Conservation (phyloP, 2,797 vertebrate species). For the Decapterus maruadsi region DNA sequence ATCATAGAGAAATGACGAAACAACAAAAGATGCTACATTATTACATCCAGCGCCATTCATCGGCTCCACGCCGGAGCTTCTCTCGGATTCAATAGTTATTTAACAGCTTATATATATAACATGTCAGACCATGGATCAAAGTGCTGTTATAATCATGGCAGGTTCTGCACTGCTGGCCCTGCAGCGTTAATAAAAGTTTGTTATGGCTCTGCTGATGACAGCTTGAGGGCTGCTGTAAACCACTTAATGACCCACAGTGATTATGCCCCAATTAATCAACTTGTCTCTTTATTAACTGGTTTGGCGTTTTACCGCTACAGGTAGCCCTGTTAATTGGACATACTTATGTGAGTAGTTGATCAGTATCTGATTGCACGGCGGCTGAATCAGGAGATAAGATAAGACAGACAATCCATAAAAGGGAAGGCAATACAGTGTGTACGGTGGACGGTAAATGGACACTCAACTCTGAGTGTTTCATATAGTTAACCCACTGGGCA, state of each 20-base stretch:
- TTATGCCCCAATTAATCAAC: constrained; percentile 55
- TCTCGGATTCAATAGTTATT: constrained; percentile 15
- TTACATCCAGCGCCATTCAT: not conserved
- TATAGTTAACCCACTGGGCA: no score
- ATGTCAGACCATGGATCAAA: constrained; percentile 45
- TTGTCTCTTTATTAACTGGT: constrained; percentile 45
- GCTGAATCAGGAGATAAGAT: not conserved
- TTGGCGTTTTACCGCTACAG: constrained; percentile 11
- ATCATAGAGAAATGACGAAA: not conserved
- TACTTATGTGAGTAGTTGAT: constrained; percentile 8
- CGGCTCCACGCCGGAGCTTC: not conserved
- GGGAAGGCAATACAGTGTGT: not conserved
- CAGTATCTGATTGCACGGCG: not conserved
- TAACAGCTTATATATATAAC: constrained; percentile 35
- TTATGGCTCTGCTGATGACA: constrained; percentile 18
- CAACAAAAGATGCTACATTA: not conserved
- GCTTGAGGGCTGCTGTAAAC: constrained; percentile 49
- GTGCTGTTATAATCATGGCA: constrained; percentile 34
- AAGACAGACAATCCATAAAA: no score
- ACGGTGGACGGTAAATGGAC: no score
- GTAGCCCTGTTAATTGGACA: constrained; percentile 23
- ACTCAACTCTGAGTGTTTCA: no score
- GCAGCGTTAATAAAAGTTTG: constrained; percentile 24
- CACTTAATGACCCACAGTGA: constrained; percentile 53
- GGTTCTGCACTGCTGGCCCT: constrained; percentile 22